These are phyloP conservation scores for Agrilus mali DNA, from an alignment of 2,888 invertebrate species.

Conservation along the genomic window DNA sequence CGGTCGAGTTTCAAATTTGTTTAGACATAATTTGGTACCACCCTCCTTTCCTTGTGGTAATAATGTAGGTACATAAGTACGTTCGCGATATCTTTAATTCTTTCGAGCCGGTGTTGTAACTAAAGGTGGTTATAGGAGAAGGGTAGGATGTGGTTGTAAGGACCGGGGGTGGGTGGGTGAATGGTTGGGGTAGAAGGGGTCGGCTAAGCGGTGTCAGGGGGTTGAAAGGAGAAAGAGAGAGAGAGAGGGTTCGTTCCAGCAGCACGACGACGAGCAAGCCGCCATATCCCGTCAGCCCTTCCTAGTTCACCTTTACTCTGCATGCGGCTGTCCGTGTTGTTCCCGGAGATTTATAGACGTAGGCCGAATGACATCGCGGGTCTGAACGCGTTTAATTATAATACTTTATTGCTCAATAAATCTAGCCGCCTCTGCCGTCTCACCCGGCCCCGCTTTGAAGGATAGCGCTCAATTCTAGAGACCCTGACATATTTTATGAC, in stretches of 20 bases:
- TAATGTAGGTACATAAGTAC: no score
- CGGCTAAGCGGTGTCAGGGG: slow-evolving; percentile 6
- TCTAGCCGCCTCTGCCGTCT: slow-evolving; percentile 42
- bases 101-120: no score
- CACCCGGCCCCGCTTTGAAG: slow-evolving; percentile 36
- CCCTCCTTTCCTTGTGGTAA: no score
- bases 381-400: slow-evolving; percentile 59
- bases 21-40: no score
- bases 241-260: slow-evolving; percentile 8
- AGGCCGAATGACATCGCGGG: slow-evolving; percentile 39
- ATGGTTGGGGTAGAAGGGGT: slow-evolving; percentile 4
- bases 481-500: slow-evolving; percentile 54
- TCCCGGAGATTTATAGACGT: slow-evolving; percentile 37
- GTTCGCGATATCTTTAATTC: no score
- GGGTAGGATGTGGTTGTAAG: no score
- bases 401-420: slow-evolving; percentile 70
- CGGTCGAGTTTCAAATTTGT: no score
- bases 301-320: slow-evolving; percentile 39
- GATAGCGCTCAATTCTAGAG: slow-evolving; percentile 59
- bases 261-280: slow-evolving; percentile 1
- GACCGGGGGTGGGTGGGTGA: no score
- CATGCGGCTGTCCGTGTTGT: slow-evolving; percentile 43
- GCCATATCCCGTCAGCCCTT: no score
- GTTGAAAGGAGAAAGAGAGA: slow-evolving; percentile 4
- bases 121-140: no score